Evolutionary conservation across 2,113 vertebrate genomes (phyloP), one percentile per base, ranked within the genome.

Genomic region (Phalacrocorax pelagicus): DNA sequence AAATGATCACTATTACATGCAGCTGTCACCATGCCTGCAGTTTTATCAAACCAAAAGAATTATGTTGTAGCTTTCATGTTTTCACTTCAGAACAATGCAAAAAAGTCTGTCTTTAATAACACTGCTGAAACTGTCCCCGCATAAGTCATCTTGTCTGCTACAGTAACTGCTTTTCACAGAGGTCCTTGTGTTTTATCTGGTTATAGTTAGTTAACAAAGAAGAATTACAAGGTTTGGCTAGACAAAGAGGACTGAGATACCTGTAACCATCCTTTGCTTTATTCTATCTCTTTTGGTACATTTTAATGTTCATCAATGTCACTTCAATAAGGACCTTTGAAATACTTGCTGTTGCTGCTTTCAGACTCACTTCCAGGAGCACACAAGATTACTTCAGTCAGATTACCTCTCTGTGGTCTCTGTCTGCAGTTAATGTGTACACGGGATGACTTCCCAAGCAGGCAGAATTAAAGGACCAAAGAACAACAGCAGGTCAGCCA

Each of bases 21-120:
- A 82, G 87, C 59, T 93, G 84, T 88, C 91, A 95, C 65, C 59
- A 62, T 10, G 71, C 38, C 81, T 89, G 38, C 58, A 66, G 81
- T 69, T 80, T 77, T 71, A 90, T 79, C 95, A 95, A 32, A 63
- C 61, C 46, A 46, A n/a, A 92, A 78, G 77, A 88, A 79, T 84
- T 58, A 72, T 51, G 38, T 24, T 87, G 62, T 78, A 81, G 69
- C 46, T 91, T 84, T 90, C 81, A 58, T 40, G 65, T 83, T 92
- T 86, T 84, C 34, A 20, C 51, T 93, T 75, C 57, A 79, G 65
- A 88, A 75, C 69, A 81, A 94, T 38, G 85, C 55, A 77, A 67
- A 81, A 70, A 78, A n/a, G 27, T 9, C 17, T 27, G 36, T 65
- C 46, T 93, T 89, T 57, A 78, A 47, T 70, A 70, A 59, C 54